Evolutionary conservation across 2,113 vertebrate genomes (phyloP), one percentile per base, ranked within the genome.

Genomic region (Silurus meridionalis): DNA sequence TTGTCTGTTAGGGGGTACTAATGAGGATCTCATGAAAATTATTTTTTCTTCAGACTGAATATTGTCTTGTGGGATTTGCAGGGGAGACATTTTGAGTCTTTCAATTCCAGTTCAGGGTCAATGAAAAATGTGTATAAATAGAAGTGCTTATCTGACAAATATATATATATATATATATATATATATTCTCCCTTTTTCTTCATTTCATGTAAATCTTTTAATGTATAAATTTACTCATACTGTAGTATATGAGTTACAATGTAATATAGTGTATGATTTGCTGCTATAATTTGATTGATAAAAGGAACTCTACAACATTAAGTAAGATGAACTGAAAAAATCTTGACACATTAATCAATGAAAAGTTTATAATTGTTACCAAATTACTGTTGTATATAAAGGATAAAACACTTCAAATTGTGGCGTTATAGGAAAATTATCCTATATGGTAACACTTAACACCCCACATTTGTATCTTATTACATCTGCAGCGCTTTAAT

Each of bases 1-100:
- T 66, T 37, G 19, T 37, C 11, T 84, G 60, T 53, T 46, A 37
- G 61, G 28, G 25, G 60, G 63, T 52, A 58, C 7, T 52, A 77
- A 83, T 82, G 82, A 71, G 28, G 13, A 57, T 83, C 71, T 64
- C 74, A 66, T 85, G 48, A 86, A 61, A 86, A 79, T 53, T 3
- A 10, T 78, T 78, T 74, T 72, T 37, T 37, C 72, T 88, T 79
- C 19, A 82, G 61, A 67, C 13, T 85, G 66, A 77, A 80, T 80
- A 87, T 61, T 28, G 15, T 28, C 64, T 83, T 87, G 57, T 80
- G 53, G 25, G 15, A 52, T 85, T 83, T 69, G 66, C 58, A 25
- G 58, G 75, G 55, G n/a, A 55, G 11, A 75, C 8, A 4, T 50
- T 50, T 10, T 52, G 4, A n/a, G 28, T 4, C 23, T 86, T 71